These are phyloP conservation scores for Pelobates fuscus DNA, from an alignment of 2,113 vertebrate genomes.

Conservation along the genomic window DNA sequence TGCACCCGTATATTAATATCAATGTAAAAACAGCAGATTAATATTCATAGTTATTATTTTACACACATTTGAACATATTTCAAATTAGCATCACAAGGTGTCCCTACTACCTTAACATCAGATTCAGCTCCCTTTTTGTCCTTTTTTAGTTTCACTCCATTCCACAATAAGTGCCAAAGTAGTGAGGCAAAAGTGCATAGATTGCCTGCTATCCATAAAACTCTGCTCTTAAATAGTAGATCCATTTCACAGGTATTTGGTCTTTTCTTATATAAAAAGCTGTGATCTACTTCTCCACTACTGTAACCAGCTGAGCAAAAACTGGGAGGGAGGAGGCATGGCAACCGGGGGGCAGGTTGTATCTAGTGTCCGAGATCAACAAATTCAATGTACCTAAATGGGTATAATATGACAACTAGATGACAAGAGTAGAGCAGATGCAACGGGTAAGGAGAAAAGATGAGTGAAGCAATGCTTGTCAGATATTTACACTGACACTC, in stretches of 20 bases:
- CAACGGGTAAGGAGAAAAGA: conserved; percentile 52
- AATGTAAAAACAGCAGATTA: too few species aligned
- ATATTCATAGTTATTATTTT: too few species aligned
- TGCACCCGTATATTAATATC: too few species aligned
- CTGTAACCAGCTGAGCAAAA: conserved; percentile 47
- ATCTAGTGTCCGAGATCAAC: conserved; percentile 60
- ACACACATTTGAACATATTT: neutral
- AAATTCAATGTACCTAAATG: conserved; percentile 77
- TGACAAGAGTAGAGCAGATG: conserved; percentile 83
- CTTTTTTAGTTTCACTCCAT: conserved; percentile 69
- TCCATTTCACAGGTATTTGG: conserved; percentile 72
- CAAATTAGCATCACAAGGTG: neutral
- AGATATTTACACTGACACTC: conserved; percentile 52
- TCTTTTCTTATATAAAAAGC: conserved; percentile 46
- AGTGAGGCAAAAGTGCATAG: conserved; percentile 81
- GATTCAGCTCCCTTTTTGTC: conserved; percentile 61
- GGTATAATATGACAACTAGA: conserved; percentile 70
- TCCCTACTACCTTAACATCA: conserved; percentile 74
- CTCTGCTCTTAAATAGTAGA: conserved; percentile 73
- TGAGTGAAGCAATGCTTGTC: conserved; percentile 10
- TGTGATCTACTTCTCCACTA: conserved; percentile 47
- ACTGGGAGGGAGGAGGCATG: conserved; percentile 41
- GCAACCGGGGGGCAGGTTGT: conserved; percentile 6
- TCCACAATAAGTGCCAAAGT: conserved; percentile 81
- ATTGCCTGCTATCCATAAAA: conserved; percentile 81